A percentile compares a stretch with the other conserved stretches of the same genome.
These are phyloP conservation scores for Epinotia demarniana DNA, from an alignment of 2,888 invertebrate genomes.

Conservation along the genomic window DNA sequence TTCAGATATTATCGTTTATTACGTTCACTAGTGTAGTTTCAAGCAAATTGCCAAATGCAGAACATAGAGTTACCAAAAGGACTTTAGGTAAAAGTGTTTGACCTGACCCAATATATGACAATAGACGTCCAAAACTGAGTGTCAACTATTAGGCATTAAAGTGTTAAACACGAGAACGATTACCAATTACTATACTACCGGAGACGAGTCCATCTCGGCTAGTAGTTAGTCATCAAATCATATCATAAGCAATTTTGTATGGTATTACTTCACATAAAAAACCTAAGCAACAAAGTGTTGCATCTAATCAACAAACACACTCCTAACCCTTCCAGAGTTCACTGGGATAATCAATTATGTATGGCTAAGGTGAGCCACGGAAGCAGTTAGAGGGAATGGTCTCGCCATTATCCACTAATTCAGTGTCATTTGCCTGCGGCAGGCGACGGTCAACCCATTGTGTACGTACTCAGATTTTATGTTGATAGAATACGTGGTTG, in stretches of 20 bases:
- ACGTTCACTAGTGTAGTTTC: neutral
- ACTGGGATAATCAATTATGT: constrained; percentile 43
- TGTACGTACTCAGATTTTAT: constrained; percentile 44
- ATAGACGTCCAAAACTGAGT: no score
- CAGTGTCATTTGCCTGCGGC: constrained; percentile 46
- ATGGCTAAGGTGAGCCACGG: constrained; percentile 46
- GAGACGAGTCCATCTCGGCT: neutral
- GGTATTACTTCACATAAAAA: neutral
- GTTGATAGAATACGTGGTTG: constrained; percentile 39
- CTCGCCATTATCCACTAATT: constrained; percentile 45
- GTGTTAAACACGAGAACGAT: no score
- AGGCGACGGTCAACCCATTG: constrained; percentile 39
- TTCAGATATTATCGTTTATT: neutral
- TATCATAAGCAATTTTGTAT: neutral
- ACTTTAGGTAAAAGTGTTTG: neutral
- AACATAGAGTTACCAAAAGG: neutral
- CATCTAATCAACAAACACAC: constrained; percentile 37
- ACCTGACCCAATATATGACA: neutral
- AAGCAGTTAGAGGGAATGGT: constrained; percentile 45
- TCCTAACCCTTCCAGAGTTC: constrained; percentile 40
- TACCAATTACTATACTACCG: no score
- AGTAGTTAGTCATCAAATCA: neutral
- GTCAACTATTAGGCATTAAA: no score
- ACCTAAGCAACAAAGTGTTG: constrained; percentile 18
- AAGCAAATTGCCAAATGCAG: neutral